Base-by-base conservation (phyloP, 2,797 vertebrate species). In the Nyctalus aviator region DNA sequence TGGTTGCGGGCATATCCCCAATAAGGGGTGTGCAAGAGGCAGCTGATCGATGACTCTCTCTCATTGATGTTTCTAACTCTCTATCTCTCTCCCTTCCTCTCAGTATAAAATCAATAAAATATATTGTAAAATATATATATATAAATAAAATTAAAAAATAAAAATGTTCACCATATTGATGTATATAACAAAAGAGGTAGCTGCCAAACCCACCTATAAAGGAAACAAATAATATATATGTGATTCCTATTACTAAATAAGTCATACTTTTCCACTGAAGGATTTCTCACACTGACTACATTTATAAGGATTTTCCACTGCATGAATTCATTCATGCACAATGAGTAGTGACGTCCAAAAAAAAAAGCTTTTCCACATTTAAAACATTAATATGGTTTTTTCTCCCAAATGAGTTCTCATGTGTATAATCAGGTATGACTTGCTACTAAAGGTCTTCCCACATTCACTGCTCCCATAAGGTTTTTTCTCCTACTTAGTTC, bases 401-500 rank as follows among this genome's bases (percentile, higher is more conserved):
- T 90, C 72, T n/a, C 73, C 89, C 27, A 86, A 92, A 77, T 93
- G 94, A 79, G 59, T 84, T 84, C 82, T 87, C 66, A 66, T 85
- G 55, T 94, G 88, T 76, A 81, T 83, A 48, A 86, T 81, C 11
- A 97, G 81, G 17, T 95, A 94, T 15, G 91, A 94, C 30, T 93
- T 94, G 46, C 95, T 93, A 53, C 93, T 95, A 57, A 96, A 93
- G 27, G 88, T 32, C 91, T 96, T 93, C 10, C 95, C 76, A 89
- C 88, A 93, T 11, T 96, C 77, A 44, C 32, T 92, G 37, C 94
- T 94, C 12, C 72, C 18, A 20, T 84, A 90, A 59, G 93, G 82
- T 37, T n/a, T 96, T 96, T 35, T 82, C 69, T 21, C 90, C 94
- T 13, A 62, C 78, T 35, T 88, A 82, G 78, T 93, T 90, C 62